Base-by-base conservation (phyloP, 2,113 vertebrate genomes). In the Paracanthobrama guichenoti region DNA sequence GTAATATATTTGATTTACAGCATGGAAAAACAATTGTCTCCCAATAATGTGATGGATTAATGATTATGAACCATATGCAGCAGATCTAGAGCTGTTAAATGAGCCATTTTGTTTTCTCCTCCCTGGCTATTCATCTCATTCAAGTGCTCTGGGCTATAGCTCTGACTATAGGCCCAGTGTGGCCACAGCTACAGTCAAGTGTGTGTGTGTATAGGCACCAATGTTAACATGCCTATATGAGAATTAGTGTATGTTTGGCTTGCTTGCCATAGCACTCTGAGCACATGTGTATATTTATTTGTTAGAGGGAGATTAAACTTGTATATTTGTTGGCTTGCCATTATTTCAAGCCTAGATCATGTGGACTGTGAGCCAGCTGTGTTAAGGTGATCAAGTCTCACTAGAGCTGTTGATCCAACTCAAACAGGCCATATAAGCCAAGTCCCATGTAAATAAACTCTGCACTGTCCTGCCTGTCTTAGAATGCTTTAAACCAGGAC, bases 371-470 rank as follows among this genome's bases (percentile, higher is more conserved):
- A 28, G 76, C 82, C 82, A 75, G 82, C 55, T 82, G 74, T 83
- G 85, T 86, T 26, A 44, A 59, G 66, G 67, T 85, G 80, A 73
- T 72, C 75, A 87, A 55, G 55, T 81, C 48, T 83, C 31, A 69
- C 77, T 85, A 59, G 50, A 79, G 87, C 79, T 79, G 84, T 79
- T 24, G 18, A 82, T 74, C 87, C 87, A 88, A 86, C 48, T 88
- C 79, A 88, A 88, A 88, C 83, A 88, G 28, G 8, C 6, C 11
- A 22, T 22, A 85, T 73, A 77, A 67, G 82, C 48, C 46, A 42
- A 46, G 42, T 62, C 85, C 85, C 77, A 64, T 73, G 42, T 84
- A 75, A 88, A 88, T 75, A 88, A 88, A 85, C 79, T 20, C 55
- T 18, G 74, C 72, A 66, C 66, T 66, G 78, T 60, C 60, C 39